A percentile compares a stretch with the other conserved stretches of the same genome.
phyloP scores from a whole-genome alignment of 64 coral and sea anemone genomes.

The Actinia equina region DNA sequence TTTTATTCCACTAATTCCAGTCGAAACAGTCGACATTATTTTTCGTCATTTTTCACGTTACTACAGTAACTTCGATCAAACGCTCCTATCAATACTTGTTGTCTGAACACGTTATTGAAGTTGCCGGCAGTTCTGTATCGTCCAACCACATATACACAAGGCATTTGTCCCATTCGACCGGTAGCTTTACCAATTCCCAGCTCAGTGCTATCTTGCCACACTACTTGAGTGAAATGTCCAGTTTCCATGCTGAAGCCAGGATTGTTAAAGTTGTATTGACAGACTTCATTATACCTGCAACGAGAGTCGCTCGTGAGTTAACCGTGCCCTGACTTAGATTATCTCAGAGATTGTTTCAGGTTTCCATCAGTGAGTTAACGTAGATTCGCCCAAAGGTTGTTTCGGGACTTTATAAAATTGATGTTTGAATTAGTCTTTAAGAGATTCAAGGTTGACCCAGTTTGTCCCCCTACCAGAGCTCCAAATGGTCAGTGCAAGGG shows the following conservation, averaged over 20 bases:
- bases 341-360: no score
- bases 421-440: no score
- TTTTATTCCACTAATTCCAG: no score
- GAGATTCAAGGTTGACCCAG: no score
- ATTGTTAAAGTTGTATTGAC: conserved; percentile 6
- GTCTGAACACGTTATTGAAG: conserved; percentile 30
- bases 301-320: not conserved
- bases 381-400: no score
- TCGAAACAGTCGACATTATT: no score
- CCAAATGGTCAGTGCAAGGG: no score
- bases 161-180: conserved; percentile 32
- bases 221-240: conserved; percentile 37
- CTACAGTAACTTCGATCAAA: conserved; percentile 53
- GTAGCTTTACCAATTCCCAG: conserved; percentile 57
- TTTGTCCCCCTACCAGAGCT: no score
- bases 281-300: conserved; percentile 16
- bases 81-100: conserved; percentile 34
- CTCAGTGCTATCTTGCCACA: conserved; percentile 40
- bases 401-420: no score
- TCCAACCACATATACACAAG: conserved; percentile 49
- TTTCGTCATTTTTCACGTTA: conserved; percentile 18
- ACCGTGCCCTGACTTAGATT: no score
- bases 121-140: conserved; percentile 43
- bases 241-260: conserved; percentile 16
- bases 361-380: no score